These are phyloP conservation scores for Amphilophus citrinellus DNA, from an alignment of 2,113 vertebrate species.

Conservation along the genomic window DNA sequence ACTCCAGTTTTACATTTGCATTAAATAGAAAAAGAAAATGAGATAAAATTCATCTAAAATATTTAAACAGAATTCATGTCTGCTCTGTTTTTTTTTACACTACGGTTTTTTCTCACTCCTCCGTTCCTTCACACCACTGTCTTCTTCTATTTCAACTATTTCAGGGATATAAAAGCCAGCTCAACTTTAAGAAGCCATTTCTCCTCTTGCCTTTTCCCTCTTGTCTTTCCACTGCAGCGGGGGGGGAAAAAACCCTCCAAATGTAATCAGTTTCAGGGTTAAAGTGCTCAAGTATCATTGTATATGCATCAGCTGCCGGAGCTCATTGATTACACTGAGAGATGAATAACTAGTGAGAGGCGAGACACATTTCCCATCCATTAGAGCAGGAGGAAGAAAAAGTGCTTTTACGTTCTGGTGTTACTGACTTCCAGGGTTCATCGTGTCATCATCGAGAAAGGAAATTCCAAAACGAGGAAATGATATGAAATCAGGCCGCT, in stretches of 20 bases:
- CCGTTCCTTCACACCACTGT: not conserved
- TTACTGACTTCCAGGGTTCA: not conserved
- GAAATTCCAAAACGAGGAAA: conserved; percentile 1
- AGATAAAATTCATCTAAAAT: not conserved
- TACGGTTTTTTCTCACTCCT: not conserved
- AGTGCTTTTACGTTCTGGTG: not conserved
- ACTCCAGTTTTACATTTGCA: not conserved
- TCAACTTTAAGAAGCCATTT: not conserved
- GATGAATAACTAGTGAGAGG: conserved; percentile 18
- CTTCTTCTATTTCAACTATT: not conserved
- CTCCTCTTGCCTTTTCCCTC: not conserved
- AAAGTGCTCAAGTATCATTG: conserved; percentile 47
- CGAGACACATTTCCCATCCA: conserved; percentile 17
- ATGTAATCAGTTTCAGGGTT: conserved; percentile 43
- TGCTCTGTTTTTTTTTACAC: not conserved
- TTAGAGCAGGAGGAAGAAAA: conserved; percentile 9
- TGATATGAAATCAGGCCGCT: not conserved
- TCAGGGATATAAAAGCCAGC: not conserved
- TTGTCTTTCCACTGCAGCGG: not conserved
- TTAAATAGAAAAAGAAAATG: not conserved
- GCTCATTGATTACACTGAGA: conserved; percentile 15
- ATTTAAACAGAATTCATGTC: not conserved
- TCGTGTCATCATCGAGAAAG: conserved; percentile 5
- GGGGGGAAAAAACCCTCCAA: not conserved
- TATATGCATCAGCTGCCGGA: conserved; percentile 42